Conservation (phyloP, 2,888 invertebrate genomes). For the Leucoptera coffeella region DNA sequence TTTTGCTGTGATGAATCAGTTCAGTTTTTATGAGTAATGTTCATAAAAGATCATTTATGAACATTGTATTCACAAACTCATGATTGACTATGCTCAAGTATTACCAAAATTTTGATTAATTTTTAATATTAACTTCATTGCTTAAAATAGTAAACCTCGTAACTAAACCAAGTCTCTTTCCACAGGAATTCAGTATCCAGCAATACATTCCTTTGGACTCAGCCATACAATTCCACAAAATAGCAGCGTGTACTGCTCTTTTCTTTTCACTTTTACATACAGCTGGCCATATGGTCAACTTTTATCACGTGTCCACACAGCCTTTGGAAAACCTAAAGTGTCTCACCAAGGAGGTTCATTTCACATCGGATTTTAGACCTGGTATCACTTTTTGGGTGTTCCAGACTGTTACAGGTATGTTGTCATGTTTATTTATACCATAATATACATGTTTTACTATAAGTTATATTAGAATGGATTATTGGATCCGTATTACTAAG, state of each 20-base stretch:
- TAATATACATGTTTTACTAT: too few relatives aligned
- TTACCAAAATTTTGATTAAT: too few relatives aligned
- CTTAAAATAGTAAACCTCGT: neutral
- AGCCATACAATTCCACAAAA: slow-evolving; percentile 95
- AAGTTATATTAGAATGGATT: too few relatives aligned
- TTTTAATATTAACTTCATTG: slow-evolving; percentile 1
- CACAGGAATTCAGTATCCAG: slow-evolving; percentile 79
- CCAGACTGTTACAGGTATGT: slow-evolving; percentile 82
- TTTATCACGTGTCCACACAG: slow-evolving; percentile 95
- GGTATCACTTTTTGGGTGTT: slow-evolving; percentile 95
- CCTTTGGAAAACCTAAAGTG: slow-evolving; percentile 88
- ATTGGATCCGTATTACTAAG: too few relatives aligned
- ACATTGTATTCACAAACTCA: too few relatives aligned
- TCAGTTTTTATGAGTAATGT: too few relatives aligned
- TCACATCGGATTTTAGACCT: slow-evolving; percentile 89
- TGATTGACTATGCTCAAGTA: too few relatives aligned
- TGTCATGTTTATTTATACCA: neutral
- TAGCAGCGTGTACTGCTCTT: slow-evolving; percentile 89
- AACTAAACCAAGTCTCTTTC: too few relatives aligned
- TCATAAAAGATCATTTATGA: too few relatives aligned
- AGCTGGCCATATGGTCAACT: slow-evolving; percentile 93
- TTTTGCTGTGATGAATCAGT: too few relatives aligned
- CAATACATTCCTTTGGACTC: slow-evolving; percentile 92
- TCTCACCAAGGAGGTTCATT: slow-evolving; percentile 88
- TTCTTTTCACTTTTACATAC: slow-evolving; percentile 91